Evolutionary conservation across 2,113 vertebrate genomes (phyloP).

Genomic region (Microcebus ravelobensis): DNA sequence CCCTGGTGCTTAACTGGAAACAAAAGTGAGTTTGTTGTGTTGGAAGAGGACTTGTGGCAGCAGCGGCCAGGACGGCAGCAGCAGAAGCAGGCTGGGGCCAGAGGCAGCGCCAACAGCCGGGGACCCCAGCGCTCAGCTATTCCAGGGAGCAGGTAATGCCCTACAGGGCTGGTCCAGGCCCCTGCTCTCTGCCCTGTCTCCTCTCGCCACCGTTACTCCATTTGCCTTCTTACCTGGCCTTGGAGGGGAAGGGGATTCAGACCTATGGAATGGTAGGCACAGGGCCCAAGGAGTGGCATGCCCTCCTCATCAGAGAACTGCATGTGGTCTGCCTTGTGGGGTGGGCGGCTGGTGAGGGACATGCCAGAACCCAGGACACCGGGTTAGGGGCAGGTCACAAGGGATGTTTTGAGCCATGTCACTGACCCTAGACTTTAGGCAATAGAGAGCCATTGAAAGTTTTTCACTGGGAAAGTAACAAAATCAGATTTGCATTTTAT

Average conservation of each 20-base stretch:
- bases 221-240: neutral
- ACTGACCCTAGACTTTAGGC: neutral
- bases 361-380: neutral
- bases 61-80: neutral
- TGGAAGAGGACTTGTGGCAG: slow-evolving; percentile 15
- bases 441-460: neutral
- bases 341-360: neutral
- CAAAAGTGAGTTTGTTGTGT: slow-evolving; percentile 55
- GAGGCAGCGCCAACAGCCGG: slow-evolving; percentile 39
- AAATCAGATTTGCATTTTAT: neutral
- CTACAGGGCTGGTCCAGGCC: neutral
- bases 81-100: slow-evolving; percentile 73
- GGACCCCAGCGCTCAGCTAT: slow-evolving; percentile 42
- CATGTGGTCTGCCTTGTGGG: neutral
- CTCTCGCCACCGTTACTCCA: neutral
- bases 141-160: slow-evolving; percentile 73
- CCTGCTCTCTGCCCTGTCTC: neutral
- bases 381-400: neutral
- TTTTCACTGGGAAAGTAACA: neutral
- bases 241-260: neutral
- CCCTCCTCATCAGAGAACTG: neutral
- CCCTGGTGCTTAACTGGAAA: neutral
- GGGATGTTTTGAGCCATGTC: neutral
- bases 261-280: neutral
- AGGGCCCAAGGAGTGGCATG: neutral